Conservation (phyloP, 2,888 invertebrate genomes). For the Yponomeuta malinellus region DNA sequence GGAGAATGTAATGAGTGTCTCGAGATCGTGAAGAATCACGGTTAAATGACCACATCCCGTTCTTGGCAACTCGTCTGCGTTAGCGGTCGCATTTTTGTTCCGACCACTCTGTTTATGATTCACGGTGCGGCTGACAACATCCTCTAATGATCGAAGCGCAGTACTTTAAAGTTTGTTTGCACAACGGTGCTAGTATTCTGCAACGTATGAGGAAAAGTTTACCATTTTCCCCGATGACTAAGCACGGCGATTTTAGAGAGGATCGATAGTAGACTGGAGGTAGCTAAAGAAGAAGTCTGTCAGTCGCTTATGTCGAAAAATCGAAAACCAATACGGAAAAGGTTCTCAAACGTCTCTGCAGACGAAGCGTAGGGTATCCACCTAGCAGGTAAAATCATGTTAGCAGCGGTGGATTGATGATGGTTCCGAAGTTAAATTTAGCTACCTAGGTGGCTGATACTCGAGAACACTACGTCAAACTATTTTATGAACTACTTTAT, state of each 20-base stretch:
- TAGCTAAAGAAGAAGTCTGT: neutral
- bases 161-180: neutral
- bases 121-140: conserved; percentile 55
- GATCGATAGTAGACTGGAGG: neutral
- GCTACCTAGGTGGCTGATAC: too few relatives aligned
- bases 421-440: too few relatives aligned
- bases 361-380: too few relatives aligned
- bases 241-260: neutral
- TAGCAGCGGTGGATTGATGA: too few relatives aligned
- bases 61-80: conserved; percentile 45
- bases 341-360: too few relatives aligned
- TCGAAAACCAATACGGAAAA: too few relatives aligned
- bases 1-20: neutral
- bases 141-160: neutral
- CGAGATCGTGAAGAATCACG: conserved; percentile 16
- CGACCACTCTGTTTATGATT: conserved; percentile 52
- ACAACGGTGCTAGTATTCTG: neutral
- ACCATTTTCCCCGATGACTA: neutral
- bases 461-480: too few relatives aligned
- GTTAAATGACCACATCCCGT: conserved; percentile 72
- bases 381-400: too few relatives aligned
- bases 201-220: neutral
- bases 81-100: conserved; percentile 54
- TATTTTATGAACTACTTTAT: neutral
- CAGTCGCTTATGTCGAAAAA: neutral